phyloP scores from a whole-genome alignment of 2,888 invertebrate species.

The Himalopsyche kuldschensis region DNA sequence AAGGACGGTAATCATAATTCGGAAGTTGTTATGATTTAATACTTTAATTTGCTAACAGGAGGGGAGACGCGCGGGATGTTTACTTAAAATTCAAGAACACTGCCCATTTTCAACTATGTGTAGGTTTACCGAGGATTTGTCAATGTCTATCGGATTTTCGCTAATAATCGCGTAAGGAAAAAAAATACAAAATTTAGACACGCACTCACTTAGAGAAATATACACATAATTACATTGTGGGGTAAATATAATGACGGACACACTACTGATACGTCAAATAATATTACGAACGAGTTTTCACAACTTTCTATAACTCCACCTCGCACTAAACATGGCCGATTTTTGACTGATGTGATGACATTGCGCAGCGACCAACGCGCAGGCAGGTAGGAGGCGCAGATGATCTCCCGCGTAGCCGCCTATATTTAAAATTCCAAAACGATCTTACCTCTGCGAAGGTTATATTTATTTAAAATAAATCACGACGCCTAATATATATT shows the following conservation, averaged over 20 bases:
- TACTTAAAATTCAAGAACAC: slow-evolving; percentile 26
- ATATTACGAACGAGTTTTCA: slow-evolving; percentile 33
- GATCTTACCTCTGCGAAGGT: slow-evolving; percentile 14
- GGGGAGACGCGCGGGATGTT: slow-evolving; percentile 11
- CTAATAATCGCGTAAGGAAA: slow-evolving; percentile 2
- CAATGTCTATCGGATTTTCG: slow-evolving; percentile 12
- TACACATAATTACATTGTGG: slow-evolving; percentile 26
- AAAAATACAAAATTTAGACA: background rate
- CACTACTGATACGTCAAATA: slow-evolving; percentile 26
- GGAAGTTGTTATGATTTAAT: background rate
- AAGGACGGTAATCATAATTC: background rate
- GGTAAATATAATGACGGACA: slow-evolving; percentile 13
- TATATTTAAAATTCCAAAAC: slow-evolving; percentile 20
- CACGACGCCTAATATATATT: background rate
- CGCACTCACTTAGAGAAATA: slow-evolving; percentile 3
- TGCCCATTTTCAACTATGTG: slow-evolving; percentile 25
- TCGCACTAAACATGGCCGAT: slow-evolving; percentile 36
- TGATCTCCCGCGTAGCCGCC: slow-evolving; percentile 23
- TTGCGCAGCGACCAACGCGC: slow-evolving; percentile 36
- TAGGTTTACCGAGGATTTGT: slow-evolving; percentile 29
- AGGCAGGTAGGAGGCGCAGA: slow-evolving; percentile 4
- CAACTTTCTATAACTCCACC: slow-evolving; percentile 36
- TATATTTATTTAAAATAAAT: background rate
- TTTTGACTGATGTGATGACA: slow-evolving; percentile 36
- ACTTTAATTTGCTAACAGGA: background rate